Conservation (phyloP, 2,113 vertebrate species). For the Periophthalmus modestus region DNA sequence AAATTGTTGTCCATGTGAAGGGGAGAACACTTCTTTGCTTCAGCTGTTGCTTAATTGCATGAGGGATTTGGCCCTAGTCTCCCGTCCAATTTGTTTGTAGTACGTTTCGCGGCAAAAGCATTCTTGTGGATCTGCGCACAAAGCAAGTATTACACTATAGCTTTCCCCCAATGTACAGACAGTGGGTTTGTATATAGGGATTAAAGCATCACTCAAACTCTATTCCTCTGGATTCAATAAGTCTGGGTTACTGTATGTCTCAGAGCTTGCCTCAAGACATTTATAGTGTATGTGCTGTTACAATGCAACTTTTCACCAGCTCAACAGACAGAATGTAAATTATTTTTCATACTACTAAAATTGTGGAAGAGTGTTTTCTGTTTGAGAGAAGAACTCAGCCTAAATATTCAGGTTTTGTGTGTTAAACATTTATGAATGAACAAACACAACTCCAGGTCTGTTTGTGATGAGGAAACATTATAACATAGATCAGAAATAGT, state of each 20-base stretch:
- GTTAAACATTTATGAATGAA: too few relatives aligned
- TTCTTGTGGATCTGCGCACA: conserved; percentile 57
- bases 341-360: not conserved
- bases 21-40: conserved; percentile 55
- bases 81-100: conserved; percentile 58
- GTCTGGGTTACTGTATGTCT: conserved; percentile 29
- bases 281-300: not conserved
- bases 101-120: conserved; percentile 39
- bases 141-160: conserved; percentile 22
- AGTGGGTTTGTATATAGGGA: conserved; percentile 43
- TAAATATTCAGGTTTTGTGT: too few relatives aligned
- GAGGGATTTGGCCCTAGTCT: conserved; percentile 55
- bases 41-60: conserved; percentile 66
- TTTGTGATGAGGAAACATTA: too few relatives aligned
- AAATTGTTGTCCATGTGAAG: conserved; percentile 50
- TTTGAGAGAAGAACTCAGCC: too few relatives aligned
- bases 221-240: conserved; percentile 39
- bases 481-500: too few relatives aligned
- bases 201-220: conserved; percentile 50
- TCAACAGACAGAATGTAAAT: not conserved
- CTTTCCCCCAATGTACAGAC: conserved; percentile 29
- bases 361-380: too few relatives aligned
- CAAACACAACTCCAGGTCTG: too few relatives aligned
- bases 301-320: not conserved
- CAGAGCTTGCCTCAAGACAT: conserved; percentile 6